phyloP scores from a whole-genome alignment of 2,797 vertebrate genomes.

The Peromyscus nudipes region DNA sequence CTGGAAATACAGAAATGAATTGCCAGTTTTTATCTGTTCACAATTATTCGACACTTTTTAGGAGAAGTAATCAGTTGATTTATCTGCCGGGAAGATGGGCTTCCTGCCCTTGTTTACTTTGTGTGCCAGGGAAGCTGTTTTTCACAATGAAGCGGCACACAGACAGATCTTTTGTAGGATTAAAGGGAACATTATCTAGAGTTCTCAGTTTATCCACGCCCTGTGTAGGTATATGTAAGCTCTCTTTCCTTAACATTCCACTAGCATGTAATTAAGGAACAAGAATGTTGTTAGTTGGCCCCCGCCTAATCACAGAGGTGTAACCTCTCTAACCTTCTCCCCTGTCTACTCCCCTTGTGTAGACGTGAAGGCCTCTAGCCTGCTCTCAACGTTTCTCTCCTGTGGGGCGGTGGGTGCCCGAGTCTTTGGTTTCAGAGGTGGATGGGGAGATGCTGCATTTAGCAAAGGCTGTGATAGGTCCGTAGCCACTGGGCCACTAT shows the following conservation, averaged over 20 bases:
- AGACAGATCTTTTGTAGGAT: not conserved
- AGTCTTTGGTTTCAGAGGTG: not conserved
- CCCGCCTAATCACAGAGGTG: not conserved
- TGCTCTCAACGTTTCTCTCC: not conserved
- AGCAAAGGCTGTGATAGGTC: not conserved
- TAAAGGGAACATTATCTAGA: not conserved
- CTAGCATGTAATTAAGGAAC: not conserved
- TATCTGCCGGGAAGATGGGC: not conserved
- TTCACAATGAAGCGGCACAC: not conserved
- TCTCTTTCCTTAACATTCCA: not conserved
- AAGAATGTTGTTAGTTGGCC: not conserved
- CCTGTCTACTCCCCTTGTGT: not conserved
- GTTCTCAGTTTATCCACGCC: not conserved
- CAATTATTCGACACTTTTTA: not conserved
- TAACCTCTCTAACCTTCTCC: not conserved
- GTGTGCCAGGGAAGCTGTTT: not conserved
- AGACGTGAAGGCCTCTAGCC: not conserved
- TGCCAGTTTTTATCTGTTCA: not conserved
- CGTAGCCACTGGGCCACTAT: not conserved
- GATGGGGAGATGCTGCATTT: not conserved
- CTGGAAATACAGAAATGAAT: not conserved
- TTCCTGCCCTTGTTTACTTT: not conserved
- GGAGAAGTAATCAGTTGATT: not conserved
- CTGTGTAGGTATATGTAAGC: not conserved
- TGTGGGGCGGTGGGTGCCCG: not conserved